Evolutionary conservation across 2,888 invertebrate genomes (phyloP), one percentile per base, ranked within the genome.

Genomic region (Dicyrtoma fusca): DNA sequence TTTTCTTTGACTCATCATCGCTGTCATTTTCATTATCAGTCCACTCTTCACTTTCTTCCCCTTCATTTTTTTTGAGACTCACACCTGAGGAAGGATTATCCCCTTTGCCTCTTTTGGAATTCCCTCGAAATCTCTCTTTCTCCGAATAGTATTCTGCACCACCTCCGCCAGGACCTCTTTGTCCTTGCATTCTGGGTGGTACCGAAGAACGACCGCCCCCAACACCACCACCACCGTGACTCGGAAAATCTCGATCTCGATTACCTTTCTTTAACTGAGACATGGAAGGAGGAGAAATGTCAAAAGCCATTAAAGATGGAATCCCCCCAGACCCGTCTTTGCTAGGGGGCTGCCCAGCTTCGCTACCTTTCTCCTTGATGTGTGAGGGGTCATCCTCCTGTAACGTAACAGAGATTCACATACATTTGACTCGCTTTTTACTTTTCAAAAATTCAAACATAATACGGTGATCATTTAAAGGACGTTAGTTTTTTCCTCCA

Each of bases 11-110:
- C 44, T 78, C 78, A 49, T 76, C 75, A n/a, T 78, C 77, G 71
- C 77, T 74, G 45, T 78, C 78, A 17, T 73, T 65, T 55, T 78
- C 78, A 17, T 73, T 65, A 34, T 71, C 71, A 21, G 71, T 64
- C 59, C 55, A 64, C 1, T 71, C 71, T 65, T 71, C 71, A 25
- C 65, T 64, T 47, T 45, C 59, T 19, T 71, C 71, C 1, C 53
- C 71, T 26, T 71, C 64, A 57, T 17, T 59, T 59, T 57, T 57
- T 25, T 68, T 76, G 19, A 77, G 73, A 62, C 77, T 78, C 76
- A 79, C 75, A 13, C 75, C 51, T 8, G 51, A 51, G 1, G 53
- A 19, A 1, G 42, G 51, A 59, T 21, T 63, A 53, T 26, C 49
- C n/a, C 42, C 77, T 49, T 64, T 66, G 23, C 65, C 71, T 45